A percentile compares a stretch with the other conserved stretches of the same genome.
Evolutionary conservation across 2,797 vertebrate genomes (phyloP).

Genomic region (Halcyon leucocephala): DNA sequence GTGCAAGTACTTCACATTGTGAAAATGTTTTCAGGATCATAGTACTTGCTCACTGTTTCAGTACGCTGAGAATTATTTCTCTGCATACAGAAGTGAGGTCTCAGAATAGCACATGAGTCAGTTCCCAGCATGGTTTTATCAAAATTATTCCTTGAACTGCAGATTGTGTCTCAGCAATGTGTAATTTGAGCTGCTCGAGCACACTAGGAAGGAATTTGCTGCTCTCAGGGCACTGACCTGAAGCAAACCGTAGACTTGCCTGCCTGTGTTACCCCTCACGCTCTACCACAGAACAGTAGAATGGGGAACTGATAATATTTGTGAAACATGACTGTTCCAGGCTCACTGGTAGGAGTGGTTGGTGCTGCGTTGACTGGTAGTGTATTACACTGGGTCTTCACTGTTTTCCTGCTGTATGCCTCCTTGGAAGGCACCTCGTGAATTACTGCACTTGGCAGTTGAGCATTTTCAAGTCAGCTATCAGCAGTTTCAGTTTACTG

Average conservation of each 20-base stretch:
- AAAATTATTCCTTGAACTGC: background rate
- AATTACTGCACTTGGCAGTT: background rate
- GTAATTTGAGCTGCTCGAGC: background rate
- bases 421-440: background rate
- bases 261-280: background rate
- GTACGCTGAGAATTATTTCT: background rate
- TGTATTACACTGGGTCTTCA: background rate
- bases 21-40: background rate
- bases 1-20: background rate
- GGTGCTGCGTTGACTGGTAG: background rate
- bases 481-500: background rate
- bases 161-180: background rate
- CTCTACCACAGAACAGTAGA: background rate
- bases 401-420: background rate
- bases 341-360: background rate
- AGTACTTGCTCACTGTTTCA: background rate
- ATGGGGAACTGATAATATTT: background rate
- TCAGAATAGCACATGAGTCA: slow-evolving; percentile 31
- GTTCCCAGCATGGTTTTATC: slow-evolving; percentile 24
- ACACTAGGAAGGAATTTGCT: background rate
- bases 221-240: background rate
- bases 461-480: background rate
- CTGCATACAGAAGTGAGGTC: background rate
- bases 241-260: background rate
- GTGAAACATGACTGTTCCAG: background rate